These are phyloP conservation scores for Pandemis heparana DNA, from an alignment of 2,888 invertebrate species.

Conservation along the genomic window DNA sequence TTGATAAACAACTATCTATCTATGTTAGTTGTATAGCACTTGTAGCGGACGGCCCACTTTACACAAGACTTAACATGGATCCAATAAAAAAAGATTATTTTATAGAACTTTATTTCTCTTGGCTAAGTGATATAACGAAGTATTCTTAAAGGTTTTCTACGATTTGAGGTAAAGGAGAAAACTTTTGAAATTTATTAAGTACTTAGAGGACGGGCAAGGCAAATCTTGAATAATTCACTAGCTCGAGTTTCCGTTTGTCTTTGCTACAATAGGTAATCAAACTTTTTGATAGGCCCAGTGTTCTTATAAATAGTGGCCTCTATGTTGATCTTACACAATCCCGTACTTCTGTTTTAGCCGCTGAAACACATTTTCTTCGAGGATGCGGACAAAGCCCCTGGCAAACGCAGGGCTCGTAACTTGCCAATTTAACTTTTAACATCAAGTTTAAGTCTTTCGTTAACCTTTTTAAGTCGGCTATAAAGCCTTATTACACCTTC, in stretches of 20 bases:
- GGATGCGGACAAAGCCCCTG: background rate
- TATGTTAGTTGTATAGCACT: background rate
- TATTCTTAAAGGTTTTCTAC: background rate
- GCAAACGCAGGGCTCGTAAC: background rate
- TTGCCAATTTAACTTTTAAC: constrained; percentile 10
- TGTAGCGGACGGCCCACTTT: constrained; percentile 17
- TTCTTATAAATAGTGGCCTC: background rate
- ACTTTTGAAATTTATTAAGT: background rate
- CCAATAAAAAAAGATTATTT: constrained; percentile 1
- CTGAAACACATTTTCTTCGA: background rate
- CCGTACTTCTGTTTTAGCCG: background rate
- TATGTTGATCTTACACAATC: background rate
- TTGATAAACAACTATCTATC: constrained; percentile 29
- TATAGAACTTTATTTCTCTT: background rate
- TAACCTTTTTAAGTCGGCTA: background rate
- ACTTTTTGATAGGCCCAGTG: background rate
- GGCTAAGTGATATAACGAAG: too few species aligned
- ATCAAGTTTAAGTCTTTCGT: background rate
- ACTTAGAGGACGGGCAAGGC: background rate
- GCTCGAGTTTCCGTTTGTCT: background rate
- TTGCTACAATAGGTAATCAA: background rate
- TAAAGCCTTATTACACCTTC: constrained; percentile 8
- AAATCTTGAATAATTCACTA: background rate
- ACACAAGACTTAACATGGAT: constrained; percentile 29
- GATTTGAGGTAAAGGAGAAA: background rate